Base-by-base conservation (phyloP, 2,113 vertebrate species). In the Alethe diademata region DNA sequence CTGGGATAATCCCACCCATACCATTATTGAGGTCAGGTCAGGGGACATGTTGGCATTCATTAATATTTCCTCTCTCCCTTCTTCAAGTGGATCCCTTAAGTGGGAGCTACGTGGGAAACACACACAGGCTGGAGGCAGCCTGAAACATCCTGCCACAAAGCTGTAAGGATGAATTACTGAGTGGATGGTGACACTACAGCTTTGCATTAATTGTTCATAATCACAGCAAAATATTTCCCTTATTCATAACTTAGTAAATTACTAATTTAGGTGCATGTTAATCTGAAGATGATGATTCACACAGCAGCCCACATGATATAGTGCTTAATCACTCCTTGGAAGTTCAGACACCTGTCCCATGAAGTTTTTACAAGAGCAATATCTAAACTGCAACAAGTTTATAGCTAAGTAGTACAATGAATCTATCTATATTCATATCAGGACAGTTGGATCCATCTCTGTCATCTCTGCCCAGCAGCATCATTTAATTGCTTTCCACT, bases 391-490 rank as follows among this genome's bases (percentile, higher is more conserved):
- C 50, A 65, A 29, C 17, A 74, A 89, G 78, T 91, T 65, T 65
- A 74, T 14, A 53, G 20, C 29, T 57, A 71, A 91, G 38, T 17
- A 81, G 35, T 45, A 81, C 12, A 1, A 83, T 78, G 74, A 81
- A 95, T 93, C 72, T 67, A 96, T 93, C 72, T 67, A 29, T 53
- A 87, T 86, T 91, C 70, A 75, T 64, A 89, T 69, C 70, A 69
- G 61, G 91, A 92, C 35, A 48, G 31, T 24, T 87, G 64, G 83
- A 92, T 92, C 35, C 53, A 73, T 93, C 75, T 86, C 83, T 80
- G 81, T 92, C 78, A 86, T 72, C 53, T 72, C 89, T 57, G 36
- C 53, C 33, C 53, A 88, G 67, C 31, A 82, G 71, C 40, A 66
- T 48, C 15, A 90, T 53, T 88, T 95, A 86, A 86, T 75, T 73